A percentile compares a stretch with the other conserved stretches of the same genome.
Evolutionary conservation across 2,888 invertebrate species (phyloP).

Genomic region (Drosophila pseudotalamancana): DNA sequence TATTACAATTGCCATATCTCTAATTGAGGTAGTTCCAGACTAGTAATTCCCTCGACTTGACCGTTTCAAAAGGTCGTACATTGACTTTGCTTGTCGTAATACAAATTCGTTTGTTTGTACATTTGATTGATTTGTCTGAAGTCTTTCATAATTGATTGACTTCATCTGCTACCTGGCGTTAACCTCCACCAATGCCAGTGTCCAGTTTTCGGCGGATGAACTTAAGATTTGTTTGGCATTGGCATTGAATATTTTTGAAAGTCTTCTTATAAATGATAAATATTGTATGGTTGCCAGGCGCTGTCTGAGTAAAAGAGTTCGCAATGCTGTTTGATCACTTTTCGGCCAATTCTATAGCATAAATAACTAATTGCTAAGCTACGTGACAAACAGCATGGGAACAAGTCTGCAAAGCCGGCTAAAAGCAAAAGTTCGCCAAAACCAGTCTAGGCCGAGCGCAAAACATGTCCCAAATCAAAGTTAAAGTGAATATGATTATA

Average conservation of each 20-base stretch:
- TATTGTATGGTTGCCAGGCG: not conserved
- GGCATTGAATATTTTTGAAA: conserved; percentile 27
- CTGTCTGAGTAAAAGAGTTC: conserved; percentile 6
- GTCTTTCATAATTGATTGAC: conserved; percentile 26
- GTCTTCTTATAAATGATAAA: not conserved
- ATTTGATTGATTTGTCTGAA: conserved; percentile 12
- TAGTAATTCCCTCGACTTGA: conserved; percentile 30
- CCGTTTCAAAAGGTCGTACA: conserved; percentile 10
- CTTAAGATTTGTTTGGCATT: conserved; percentile 28
- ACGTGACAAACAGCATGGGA: too few species aligned
- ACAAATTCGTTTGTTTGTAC: not conserved
- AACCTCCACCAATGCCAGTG: conserved; percentile 40
- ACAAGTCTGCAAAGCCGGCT: too few species aligned
- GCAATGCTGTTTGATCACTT: conserved; percentile 2
- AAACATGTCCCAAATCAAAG: too few species aligned
- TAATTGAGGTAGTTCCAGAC: not conserved
- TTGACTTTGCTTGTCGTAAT: conserved; percentile 13
- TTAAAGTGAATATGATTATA: not conserved
- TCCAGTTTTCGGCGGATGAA: not conserved
- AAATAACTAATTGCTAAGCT: too few species aligned
- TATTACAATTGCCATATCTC: not conserved
- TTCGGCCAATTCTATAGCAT: too few species aligned
- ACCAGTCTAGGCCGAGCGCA: too few species aligned
- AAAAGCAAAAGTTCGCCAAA: not conserved
- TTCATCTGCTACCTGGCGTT: conserved; percentile 5